phyloP scores from a whole-genome alignment of 2,113 vertebrate species.

The Gavia stellata region DNA sequence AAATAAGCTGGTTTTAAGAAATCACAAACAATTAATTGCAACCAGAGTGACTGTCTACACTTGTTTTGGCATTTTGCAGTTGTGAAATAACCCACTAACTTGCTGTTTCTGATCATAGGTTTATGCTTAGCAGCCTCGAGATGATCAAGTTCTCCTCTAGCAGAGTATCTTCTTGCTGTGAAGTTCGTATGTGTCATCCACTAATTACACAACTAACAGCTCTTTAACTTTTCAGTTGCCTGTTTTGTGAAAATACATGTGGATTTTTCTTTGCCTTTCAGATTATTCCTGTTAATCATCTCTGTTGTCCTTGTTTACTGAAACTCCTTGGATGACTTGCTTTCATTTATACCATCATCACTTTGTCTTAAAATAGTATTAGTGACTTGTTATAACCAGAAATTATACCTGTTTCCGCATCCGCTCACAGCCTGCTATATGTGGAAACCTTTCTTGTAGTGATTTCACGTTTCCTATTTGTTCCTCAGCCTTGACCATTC shows the following conservation, averaged over 20 bases:
- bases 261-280: background rate
- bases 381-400: background rate
- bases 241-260: background rate
- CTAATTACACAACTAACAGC: background rate
- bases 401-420: background rate
- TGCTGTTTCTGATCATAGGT: background rate
- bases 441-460: background rate
- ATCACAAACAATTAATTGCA: background rate
- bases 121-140: background rate
- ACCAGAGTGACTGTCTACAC: background rate
- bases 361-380: slow-evolving; percentile 1
- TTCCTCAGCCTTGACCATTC: background rate
- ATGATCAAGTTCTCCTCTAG: background rate
- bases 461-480: background rate
- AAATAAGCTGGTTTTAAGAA: background rate
- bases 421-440: background rate
- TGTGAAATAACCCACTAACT: background rate
- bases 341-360: background rate
- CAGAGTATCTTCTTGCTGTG: background rate
- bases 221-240: background rate
- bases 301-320: background rate
- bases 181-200: background rate
- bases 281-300: background rate
- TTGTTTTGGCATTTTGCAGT: background rate
- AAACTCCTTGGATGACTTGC: background rate